Evolutionary conservation across 2,113 vertebrate genomes (phyloP), one percentile per base, ranked within the genome.

Genomic region (Octodon degus): DNA sequence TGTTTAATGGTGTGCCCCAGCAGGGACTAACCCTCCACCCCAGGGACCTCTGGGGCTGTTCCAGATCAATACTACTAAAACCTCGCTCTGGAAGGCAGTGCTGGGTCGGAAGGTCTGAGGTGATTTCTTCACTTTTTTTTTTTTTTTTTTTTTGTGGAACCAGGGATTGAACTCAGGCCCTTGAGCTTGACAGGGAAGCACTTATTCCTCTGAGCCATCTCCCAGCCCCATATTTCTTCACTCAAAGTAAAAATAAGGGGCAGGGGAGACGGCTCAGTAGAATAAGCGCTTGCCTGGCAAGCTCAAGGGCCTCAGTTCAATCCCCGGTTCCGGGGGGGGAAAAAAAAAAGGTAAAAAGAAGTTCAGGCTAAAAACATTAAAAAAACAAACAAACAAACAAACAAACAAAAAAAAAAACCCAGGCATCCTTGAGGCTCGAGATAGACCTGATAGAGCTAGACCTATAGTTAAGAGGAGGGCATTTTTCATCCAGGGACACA

Each of bases 261-360:
- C n/a, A n/a, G n/a, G n/a, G n/a, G n/a, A n/a, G n/a, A n/a, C n/a
- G n/a, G n/a, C n/a, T n/a, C n/a, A n/a, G n/a, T n/a, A n/a, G n/a
- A n/a, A n/a, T n/a, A n/a, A n/a, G n/a, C n/a, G n/a, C n/a, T n/a
- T n/a, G n/a, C n/a, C n/a, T n/a, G n/a, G n/a, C n/a, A n/a, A n/a
- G n/a, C n/a, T n/a, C n/a, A n/a, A n/a, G n/a, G n/a, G n/a, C n/a
- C n/a, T n/a, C n/a, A n/a, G n/a, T n/a, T n/a, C n/a, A n/a, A n/a
- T n/a, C n/a, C n/a, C n/a, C n/a, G n/a, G n/a, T n/a, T n/a, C n/a
- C n/a, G n/a, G n/a, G n/a, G n/a, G n/a, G n/a, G n/a, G n/a, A n/a
- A n/a, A n/a, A n/a, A n/a, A 86, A 85, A 67, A 70, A 86, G 40
- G 27, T 40, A 43, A 90, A 90, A 90, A 47, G 58, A 27, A 86